Conservation (phyloP, 2,888 invertebrate species). For the Eilema depressum region DNA sequence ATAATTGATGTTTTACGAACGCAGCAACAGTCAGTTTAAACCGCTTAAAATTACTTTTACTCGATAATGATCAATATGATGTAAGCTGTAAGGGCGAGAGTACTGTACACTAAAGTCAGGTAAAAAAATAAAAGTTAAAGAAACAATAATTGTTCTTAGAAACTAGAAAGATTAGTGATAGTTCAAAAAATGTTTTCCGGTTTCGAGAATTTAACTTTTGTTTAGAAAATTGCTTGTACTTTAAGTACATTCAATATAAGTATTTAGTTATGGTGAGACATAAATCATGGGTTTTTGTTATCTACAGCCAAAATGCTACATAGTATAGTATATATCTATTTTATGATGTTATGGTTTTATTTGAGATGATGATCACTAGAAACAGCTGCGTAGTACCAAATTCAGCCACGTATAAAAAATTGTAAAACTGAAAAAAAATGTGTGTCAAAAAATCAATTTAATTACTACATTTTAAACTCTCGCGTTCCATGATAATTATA, state of each 20-base stretch:
- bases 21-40: conserved; percentile 6
- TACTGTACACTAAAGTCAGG: conserved; percentile 22
- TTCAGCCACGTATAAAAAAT: no score
- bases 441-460: no score
- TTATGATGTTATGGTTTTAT: background rate
- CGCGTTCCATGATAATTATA: no score
- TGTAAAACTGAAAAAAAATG: no score
- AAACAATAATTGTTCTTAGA: conserved; percentile 27
- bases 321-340: background rate
- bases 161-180: conserved; percentile 30
- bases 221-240: conserved; percentile 24
- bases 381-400: background rate
- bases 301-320: background rate
- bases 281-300: background rate
- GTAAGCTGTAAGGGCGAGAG: conserved; percentile 16
- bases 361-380: background rate
- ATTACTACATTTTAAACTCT: no score
- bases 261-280: background rate
- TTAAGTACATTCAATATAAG: conserved; percentile 10
- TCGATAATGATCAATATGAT: conserved; percentile 26
- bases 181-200: conserved; percentile 22
- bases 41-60: background rate
- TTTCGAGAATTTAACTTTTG: conserved; percentile 15
- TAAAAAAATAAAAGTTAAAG: conserved; percentile 20
- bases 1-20: conserved; percentile 39